Percentiles rank a stretch among this genome's conserved stretches.
These are phyloP conservation scores for Aricia agestis DNA, from an alignment of 1,140 invertebrate genomes.

Conservation along the genomic window DNA sequence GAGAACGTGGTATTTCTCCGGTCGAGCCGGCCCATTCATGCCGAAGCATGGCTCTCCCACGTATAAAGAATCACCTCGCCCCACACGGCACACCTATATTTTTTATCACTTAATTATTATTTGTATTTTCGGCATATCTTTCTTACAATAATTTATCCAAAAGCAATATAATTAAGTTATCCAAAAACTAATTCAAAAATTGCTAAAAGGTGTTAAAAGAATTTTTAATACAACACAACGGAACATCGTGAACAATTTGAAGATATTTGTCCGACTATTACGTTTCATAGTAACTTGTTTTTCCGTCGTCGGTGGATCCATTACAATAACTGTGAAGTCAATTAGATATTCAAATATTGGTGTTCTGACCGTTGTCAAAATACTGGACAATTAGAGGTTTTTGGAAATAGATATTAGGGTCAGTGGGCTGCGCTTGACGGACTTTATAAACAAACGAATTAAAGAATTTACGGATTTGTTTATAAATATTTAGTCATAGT, in stretches of 20 bases:
- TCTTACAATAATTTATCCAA: too few species aligned
- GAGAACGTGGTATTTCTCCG: too few species aligned
- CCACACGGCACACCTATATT: too few species aligned
- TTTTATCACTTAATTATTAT: too few species aligned
- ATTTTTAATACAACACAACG: neutral
- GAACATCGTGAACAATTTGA: neutral
- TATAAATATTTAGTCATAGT: neutral
- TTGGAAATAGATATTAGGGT: neutral
- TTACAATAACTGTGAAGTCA: constrained; percentile 13
- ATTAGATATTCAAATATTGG: constrained; percentile 15
- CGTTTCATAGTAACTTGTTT: constrained; percentile 12
- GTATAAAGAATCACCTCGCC: too few species aligned
- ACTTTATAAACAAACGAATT: neutral
- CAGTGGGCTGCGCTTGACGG: neutral
- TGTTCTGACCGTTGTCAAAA: constrained; percentile 10
- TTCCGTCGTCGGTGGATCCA: constrained; percentile 1
- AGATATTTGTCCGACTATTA: constrained; percentile 4
- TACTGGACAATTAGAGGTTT: constrained; percentile 11
- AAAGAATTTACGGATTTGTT: neutral
- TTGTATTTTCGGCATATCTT: too few species aligned
- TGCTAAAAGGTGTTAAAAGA: neutral
- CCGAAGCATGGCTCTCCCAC: too few species aligned
- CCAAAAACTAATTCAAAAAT: too few species aligned
- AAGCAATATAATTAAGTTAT: too few species aligned
- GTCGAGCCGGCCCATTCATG: too few species aligned